Evolutionary conservation across 2,113 vertebrate genomes (phyloP).

Genomic region (Xenus cinereus): DNA sequence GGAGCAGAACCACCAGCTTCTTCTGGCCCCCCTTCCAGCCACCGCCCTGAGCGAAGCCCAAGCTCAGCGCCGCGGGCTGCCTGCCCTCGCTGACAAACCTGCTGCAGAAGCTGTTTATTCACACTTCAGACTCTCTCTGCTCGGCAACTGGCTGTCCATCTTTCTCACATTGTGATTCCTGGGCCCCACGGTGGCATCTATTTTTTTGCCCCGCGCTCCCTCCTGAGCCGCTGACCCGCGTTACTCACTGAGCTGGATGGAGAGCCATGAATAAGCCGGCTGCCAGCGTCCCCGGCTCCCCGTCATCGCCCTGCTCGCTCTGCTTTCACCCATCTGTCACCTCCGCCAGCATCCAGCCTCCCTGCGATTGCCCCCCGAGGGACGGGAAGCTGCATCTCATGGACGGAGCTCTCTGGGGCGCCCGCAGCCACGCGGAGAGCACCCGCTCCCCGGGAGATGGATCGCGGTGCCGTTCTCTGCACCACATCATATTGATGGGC

Average conservation of each 20-base stretch:
- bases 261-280: background rate
- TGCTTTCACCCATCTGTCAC: background rate
- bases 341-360: background rate
- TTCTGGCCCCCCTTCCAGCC: background rate
- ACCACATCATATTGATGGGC: background rate
- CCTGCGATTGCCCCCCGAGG: background rate
- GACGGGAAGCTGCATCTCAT: background rate
- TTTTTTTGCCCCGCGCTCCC: background rate
- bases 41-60: background rate
- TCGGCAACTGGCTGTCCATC: background rate
- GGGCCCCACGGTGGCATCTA: background rate
- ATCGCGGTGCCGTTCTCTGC: background rate
- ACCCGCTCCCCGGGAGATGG: background rate
- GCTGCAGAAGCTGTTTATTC: background rate
- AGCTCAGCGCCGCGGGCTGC: background rate
- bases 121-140: background rate
- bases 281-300: background rate
- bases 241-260: background rate
- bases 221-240: background rate
- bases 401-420: background rate
- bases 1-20: background rate
- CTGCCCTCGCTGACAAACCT: background rate
- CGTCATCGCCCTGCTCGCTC: background rate
- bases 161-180: background rate
- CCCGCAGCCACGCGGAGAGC: background rate